Percentiles rank a stretch among this genome's conserved stretches.
Evolutionary conservation across 2,113 vertebrate species (phyloP).

Genomic region (Misgurnus mizolepis): DNA sequence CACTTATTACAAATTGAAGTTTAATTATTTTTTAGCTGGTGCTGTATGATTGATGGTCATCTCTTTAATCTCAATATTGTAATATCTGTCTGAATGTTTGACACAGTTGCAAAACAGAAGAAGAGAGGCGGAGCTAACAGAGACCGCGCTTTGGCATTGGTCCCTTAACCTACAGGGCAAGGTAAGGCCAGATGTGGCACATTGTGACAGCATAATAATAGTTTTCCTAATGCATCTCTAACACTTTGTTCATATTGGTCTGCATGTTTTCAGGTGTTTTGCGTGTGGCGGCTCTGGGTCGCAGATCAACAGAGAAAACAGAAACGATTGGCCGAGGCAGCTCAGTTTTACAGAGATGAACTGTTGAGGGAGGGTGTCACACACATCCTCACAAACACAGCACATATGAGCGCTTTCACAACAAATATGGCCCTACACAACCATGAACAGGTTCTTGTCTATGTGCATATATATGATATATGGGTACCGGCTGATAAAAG

Average conservation of each 20-base stretch:
- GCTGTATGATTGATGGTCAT: not conserved
- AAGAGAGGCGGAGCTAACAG: conserved; percentile 72
- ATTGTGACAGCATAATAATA: not conserved
- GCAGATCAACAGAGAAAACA: conserved; percentile 70
- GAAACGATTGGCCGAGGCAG: conserved; percentile 58
- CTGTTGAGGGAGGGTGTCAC: conserved; percentile 72
- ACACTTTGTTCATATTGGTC: not conserved
- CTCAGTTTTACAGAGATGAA: conserved; percentile 66
- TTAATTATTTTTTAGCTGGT: not conserved
- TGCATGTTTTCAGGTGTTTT: conserved; percentile 76
- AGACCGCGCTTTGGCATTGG: conserved; percentile 91
- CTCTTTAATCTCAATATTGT: conserved; percentile 14
- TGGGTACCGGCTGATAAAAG: no score
- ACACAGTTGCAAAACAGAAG: conserved; percentile 77
- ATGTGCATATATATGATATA: not conserved
- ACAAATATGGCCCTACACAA: conserved; percentile 67
- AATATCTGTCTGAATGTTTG: conserved; percentile 33
- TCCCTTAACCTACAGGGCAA: conserved; percentile 86
- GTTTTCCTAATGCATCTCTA: conserved; percentile 1
- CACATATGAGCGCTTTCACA: conserved; percentile 68
- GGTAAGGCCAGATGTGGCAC: conserved; percentile 66
- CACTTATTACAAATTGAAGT: not conserved
- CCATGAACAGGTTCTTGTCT: conserved; percentile 74
- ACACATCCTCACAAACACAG: conserved; percentile 66
- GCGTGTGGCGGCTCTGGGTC: conserved; percentile 77